Percentiles rank a stretch among this genome's conserved stretches.
Conservation (phyloP, 2,888 invertebrate genomes). For the Aethes cnicana region DNA sequence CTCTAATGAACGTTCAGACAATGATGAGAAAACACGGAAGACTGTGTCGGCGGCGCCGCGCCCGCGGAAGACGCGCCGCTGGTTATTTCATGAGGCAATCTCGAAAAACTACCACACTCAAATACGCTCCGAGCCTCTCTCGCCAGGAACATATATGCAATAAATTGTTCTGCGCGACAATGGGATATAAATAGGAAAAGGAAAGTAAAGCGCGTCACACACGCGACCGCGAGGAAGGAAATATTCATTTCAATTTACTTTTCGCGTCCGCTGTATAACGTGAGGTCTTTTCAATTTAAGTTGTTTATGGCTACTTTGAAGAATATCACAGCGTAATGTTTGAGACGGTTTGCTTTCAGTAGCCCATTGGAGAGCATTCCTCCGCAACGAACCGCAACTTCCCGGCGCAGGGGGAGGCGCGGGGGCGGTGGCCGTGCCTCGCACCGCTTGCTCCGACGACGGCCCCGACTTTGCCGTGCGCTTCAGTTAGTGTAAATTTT, state of each 20-base stretch:
- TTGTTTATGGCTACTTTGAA: conserved; percentile 16
- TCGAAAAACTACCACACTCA: conserved; percentile 27
- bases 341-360: conserved; percentile 10
- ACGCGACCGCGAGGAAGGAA: background rate
- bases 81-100: conserved; percentile 32
- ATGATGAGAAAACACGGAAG: no score
- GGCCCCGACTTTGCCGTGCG: no score
- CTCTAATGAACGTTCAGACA: no score
- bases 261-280: conserved; percentile 13
- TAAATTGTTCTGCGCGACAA: conserved; percentile 29
- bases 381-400: no score
- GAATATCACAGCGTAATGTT: conserved; percentile 9
- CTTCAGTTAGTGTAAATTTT: no score
- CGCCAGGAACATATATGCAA: conserved; percentile 22
- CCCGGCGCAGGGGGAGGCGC: no score
- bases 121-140: conserved; percentile 24
- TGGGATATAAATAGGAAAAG: conserved; percentile 27
- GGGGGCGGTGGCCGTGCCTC: no score
- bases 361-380: background rate
- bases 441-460: no score
- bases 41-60: no score
- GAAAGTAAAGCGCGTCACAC: conserved; percentile 22
- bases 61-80: conserved; percentile 2
- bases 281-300: conserved; percentile 24
- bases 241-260: conserved; percentile 27